Conservation (phyloP, 2,797 vertebrate genomes). For the Sebastes paucispinis region DNA sequence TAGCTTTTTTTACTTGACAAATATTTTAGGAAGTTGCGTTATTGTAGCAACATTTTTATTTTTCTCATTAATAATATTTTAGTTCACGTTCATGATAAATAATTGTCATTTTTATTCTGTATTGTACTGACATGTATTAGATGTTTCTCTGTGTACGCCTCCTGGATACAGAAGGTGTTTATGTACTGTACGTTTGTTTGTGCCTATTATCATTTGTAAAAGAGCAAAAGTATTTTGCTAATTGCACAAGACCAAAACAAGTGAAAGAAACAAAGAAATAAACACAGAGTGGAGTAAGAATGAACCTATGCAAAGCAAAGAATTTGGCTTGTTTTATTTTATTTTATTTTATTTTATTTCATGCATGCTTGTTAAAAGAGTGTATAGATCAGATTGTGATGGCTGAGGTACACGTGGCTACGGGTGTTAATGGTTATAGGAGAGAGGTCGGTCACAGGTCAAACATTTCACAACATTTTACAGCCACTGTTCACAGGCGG, state of each 20-base stretch:
- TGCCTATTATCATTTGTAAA: conserved; percentile 75
- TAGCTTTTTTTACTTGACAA: conserved; percentile 69
- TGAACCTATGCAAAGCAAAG: conserved; percentile 70
- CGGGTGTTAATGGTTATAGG: not conserved
- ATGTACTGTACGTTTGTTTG: conserved; percentile 66
- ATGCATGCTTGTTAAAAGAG: not conserved
- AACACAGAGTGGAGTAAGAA: conserved; percentile 55
- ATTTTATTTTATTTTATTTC: too few species aligned
- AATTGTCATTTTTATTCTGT: conserved; percentile 41
- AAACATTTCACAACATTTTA: not conserved
- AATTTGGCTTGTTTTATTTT: not conserved
- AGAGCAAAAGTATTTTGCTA: conserved; percentile 70
- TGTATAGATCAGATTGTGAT: not conserved
- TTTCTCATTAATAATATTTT: conserved; percentile 55
- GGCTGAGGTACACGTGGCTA: not conserved
- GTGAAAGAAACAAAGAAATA: conserved; percentile 52
- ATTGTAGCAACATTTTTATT: conserved; percentile 65
- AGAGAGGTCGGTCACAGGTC: not conserved
- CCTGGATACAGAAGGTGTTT: conserved; percentile 19
- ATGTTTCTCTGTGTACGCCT: conserved; percentile 23
- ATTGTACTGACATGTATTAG: conserved; percentile 57
- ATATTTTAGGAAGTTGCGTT: conserved; percentile 61
- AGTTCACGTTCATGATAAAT: conserved; percentile 39
- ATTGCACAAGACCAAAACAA: conserved; percentile 78
- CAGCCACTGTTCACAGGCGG: not conserved